Percentiles rank a stretch among this genome's conserved stretches.
Evolutionary conservation across 2,797 vertebrate genomes (phyloP).

Genomic region (Melanotaenia maccullochi): DNA sequence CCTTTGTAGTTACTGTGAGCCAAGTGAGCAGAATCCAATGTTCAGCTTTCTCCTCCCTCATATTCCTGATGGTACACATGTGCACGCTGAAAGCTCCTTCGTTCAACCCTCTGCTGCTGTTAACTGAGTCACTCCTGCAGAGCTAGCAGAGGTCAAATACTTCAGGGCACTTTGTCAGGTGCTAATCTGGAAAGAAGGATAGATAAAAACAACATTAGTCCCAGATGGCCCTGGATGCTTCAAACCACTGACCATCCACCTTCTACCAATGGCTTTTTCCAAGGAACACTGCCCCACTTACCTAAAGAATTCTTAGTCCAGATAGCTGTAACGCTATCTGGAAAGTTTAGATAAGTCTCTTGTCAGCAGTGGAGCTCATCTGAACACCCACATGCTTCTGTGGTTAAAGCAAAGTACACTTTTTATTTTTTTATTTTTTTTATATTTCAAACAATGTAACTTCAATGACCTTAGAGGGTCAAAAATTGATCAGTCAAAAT

Average conservation of each 20-base stretch:
- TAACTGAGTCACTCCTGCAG: neutral
- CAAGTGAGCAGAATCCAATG: neutral
- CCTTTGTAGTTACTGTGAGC: neutral
- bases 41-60: neutral
- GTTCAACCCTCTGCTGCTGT: neutral
- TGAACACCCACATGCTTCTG: neutral
- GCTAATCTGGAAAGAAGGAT: neutral
- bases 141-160: neutral
- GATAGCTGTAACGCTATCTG: neutral
- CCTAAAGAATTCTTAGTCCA: neutral
- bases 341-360: neutral
- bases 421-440: neutral
- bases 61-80: neutral
- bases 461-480: neutral
- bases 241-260: slow-evolving; percentile 20
- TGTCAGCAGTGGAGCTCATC: neutral
- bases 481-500: neutral
- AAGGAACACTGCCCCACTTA: neutral
- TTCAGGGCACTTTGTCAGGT: neutral
- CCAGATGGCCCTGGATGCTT: slow-evolving; percentile 11
- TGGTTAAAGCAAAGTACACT: neutral
- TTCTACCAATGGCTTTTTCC: slow-evolving; percentile 11
- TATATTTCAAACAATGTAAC: neutral
- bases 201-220: slow-evolving; percentile 10
- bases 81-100: neutral